A percentile compares a stretch with the other conserved stretches of the same genome.
phyloP scores from a whole-genome alignment of 2,888 invertebrate species.

The Meganola albula region DNA sequence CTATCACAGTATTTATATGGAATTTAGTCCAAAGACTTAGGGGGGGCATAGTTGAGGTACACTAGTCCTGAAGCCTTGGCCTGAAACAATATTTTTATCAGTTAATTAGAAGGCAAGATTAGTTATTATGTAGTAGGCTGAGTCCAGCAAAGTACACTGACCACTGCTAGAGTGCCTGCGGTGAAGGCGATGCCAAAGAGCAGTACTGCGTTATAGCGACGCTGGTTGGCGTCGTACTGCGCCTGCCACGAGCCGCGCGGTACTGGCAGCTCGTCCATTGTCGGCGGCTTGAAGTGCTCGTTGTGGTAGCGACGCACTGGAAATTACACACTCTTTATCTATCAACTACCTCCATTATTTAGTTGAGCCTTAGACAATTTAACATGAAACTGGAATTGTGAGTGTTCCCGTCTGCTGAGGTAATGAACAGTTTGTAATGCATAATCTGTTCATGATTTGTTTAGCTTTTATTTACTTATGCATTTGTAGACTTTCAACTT shows the following conservation, averaged over 20 bases:
- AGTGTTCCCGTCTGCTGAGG: no score
- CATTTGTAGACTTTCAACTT: no score
- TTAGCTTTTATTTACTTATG: no score
- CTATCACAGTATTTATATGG: constrained; percentile 7
- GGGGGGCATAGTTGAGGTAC: constrained; percentile 80
- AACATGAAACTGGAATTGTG: no score
- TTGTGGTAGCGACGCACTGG: constrained; percentile 63
- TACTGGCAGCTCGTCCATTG: constrained; percentile 87
- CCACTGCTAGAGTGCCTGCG: constrained; percentile 63
- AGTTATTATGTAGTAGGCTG: no score
- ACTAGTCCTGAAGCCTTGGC: constrained; percentile 79
- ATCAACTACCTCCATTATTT: no score
- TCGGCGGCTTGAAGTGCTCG: constrained; percentile 61
- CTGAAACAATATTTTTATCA: constrained; percentile 55
- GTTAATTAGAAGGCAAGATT: no score
- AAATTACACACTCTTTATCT: no score
- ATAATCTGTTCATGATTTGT: no score
- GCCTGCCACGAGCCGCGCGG: constrained; percentile 89
- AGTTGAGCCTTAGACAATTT: no score
- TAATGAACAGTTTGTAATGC: no score
- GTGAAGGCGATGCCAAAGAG: constrained; percentile 75
- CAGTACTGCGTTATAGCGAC: constrained; percentile 82
- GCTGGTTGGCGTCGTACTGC: constrained; percentile 80
- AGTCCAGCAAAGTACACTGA: constrained; percentile 27
- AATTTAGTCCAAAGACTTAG: constrained; percentile 75